Percentiles rank a stretch among this genome's conserved stretches.
These are phyloP conservation scores for Tholera decimalis DNA, from an alignment of 2,888 invertebrate genomes.

Conservation along the genomic window DNA sequence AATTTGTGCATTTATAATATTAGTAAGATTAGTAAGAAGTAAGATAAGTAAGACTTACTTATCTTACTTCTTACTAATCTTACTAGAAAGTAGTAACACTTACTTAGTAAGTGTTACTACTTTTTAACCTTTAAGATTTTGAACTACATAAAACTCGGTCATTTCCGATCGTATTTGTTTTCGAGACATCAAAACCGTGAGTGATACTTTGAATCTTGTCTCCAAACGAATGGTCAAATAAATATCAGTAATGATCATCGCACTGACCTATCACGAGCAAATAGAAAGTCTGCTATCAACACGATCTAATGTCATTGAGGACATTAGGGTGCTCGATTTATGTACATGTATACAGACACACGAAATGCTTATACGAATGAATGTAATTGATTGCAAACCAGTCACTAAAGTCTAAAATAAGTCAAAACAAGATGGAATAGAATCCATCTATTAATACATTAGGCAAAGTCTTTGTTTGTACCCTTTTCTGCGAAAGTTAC, in stretches of 20 bases:
- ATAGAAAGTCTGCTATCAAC: constrained; percentile 52
- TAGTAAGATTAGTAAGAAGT: too few species aligned
- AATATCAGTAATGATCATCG: constrained; percentile 13
- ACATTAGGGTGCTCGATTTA: constrained; percentile 13
- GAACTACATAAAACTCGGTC: too few species aligned
- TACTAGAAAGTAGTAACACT: too few species aligned
- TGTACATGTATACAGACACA: neutral
- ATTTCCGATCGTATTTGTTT: too few species aligned
- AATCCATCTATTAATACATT: too few species aligned
- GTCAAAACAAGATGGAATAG: neutral
- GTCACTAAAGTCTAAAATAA: neutral
- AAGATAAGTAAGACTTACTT: too few species aligned
- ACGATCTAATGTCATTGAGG: constrained; percentile 49
- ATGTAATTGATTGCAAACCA: neutral
- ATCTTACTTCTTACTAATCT: too few species aligned
- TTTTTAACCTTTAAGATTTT: too few species aligned
- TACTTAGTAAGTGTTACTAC: too few species aligned
- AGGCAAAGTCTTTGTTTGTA: too few species aligned
- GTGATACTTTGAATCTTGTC: constrained; percentile 7
- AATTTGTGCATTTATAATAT: too few species aligned
- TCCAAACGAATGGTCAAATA: constrained; percentile 14
- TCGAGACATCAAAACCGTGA: neutral
- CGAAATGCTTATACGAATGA: neutral
- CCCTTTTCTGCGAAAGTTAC: too few species aligned
- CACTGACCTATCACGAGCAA: constrained; percentile 53